phyloP scores from a whole-genome alignment of 2,888 invertebrate genomes.

The Erpobdella octoculata region DNA sequence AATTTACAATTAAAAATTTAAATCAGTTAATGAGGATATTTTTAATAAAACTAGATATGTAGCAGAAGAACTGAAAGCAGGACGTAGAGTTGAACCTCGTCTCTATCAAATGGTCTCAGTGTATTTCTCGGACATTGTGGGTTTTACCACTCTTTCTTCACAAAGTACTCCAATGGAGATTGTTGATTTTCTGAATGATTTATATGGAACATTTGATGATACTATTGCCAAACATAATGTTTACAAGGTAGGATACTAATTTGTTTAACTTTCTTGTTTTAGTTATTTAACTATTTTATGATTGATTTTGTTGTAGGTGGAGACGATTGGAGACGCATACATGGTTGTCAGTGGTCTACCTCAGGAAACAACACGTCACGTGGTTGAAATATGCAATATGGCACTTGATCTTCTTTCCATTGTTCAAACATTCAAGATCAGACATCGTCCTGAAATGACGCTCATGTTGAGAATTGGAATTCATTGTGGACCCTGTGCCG shows the following conservation, averaged over 20 bases:
- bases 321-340: constrained; percentile 38
- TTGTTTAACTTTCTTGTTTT: not conserved
- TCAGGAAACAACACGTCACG: constrained; percentile 54
- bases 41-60: not conserved
- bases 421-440: constrained; percentile 36
- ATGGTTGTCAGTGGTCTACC: constrained; percentile 51
- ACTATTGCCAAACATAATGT: constrained; percentile 44
- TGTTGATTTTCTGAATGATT: constrained; percentile 45
- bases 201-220: constrained; percentile 45
- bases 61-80: constrained; percentile 29
- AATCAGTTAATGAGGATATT: not conserved
- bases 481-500: constrained; percentile 41
- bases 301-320: constrained; percentile 25
- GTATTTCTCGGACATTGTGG: constrained; percentile 47
- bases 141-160: constrained; percentile 43
- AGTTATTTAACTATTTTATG: not conserved
- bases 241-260: constrained; percentile 43
- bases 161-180: constrained; percentile 45
- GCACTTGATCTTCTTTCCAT: constrained; percentile 38
- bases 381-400: constrained; percentile 38
- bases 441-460: constrained; percentile 37
- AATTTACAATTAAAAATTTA: not conserved
- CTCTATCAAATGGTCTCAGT: constrained; percentile 44
- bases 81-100: constrained; percentile 25
- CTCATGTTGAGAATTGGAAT: constrained; percentile 39